phyloP scores from a whole-genome alignment of 1,140 invertebrate genomes.

The Teleogryllus occipitalis region DNA sequence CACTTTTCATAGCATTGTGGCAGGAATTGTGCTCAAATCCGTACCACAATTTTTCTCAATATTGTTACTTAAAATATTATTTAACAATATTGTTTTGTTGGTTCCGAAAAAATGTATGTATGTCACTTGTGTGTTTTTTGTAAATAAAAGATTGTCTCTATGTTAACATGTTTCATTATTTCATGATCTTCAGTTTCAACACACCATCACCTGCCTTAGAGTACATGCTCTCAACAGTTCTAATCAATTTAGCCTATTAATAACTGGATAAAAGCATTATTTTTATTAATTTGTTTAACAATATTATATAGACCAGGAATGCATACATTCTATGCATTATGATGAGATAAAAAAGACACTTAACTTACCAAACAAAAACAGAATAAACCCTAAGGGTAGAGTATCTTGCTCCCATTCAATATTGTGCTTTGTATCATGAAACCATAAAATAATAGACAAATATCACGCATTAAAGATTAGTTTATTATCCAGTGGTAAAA shows the following conservation, averaged over 20 bases:
- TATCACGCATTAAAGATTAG: too few species aligned
- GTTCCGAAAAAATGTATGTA: background rate
- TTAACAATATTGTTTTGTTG: conserved; percentile 2
- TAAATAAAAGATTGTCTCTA: conserved; percentile 6
- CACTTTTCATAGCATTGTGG: background rate
- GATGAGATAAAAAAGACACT: too few species aligned
- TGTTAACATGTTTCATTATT: background rate
- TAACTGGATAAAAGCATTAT: background rate
- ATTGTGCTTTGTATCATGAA: too few species aligned
- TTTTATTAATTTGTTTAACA: background rate
- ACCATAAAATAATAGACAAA: too few species aligned
- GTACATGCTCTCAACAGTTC: too few species aligned
- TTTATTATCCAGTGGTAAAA: too few species aligned
- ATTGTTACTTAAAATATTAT: background rate
- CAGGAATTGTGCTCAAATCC: background rate
- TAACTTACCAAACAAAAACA: too few species aligned
- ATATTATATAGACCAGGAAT: background rate
- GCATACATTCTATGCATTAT: background rate
- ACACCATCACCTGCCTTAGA: background rate
- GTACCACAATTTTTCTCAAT: background rate
- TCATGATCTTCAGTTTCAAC: background rate
- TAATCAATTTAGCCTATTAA: background rate
- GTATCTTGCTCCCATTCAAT: too few species aligned
- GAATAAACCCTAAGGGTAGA: too few species aligned
- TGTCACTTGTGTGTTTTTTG: conserved; percentile 4